Base-by-base conservation (phyloP, 1,140 invertebrate genomes). In the Drosophila yakuba region DNA sequence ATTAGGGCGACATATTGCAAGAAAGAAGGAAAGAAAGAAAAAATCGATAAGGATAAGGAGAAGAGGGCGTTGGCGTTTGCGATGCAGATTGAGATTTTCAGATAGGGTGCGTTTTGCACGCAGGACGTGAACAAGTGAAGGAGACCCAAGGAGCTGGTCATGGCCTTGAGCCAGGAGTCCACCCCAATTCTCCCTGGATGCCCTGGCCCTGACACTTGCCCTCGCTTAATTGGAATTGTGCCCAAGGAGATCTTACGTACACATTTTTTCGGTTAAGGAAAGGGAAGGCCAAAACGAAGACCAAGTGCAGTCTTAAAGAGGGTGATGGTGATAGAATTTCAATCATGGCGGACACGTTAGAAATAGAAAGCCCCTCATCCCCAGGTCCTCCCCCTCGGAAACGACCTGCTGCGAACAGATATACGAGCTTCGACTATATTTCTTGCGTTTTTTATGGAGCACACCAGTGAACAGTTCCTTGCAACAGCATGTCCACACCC, bases 391-490 rank as follows among this genome's bases (percentile, higher is more conserved):
- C 47, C 58, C 32, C 28, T 15, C 14, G 5, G 8, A 23, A 75
- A 86, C 66, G 66, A 88, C 55, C 62, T 77, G 74, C 66, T 88
- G 82, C 60, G 66, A 82, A 86, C 76, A 88, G 83, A 86, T 83
- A 84, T 84, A 84, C 48, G 81, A 71, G 23, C 41, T 55, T 47
- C 50, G 50, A 25, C 25, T 55, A 15, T 11, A 38, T 58, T 66
- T 66, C 63, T 28, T 59, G 48, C 20, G 47, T 64, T 14, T 39
- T 64, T 47, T 64, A 57, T 57, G 59, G 4, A 39, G 48, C 47
- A 15, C n/a, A 23, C 12, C 7, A 10, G 15, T 28, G 8, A 61
- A 36, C 52, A 72, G 38, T 59, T 60, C 47, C 56, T 47, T 72
- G 36, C 55, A 72, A 17, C 28, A 60, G 35, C 60, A 44, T 73